Base-by-base conservation (phyloP, 2,113 vertebrate genomes). In the Burhinus oedicnemus region DNA sequence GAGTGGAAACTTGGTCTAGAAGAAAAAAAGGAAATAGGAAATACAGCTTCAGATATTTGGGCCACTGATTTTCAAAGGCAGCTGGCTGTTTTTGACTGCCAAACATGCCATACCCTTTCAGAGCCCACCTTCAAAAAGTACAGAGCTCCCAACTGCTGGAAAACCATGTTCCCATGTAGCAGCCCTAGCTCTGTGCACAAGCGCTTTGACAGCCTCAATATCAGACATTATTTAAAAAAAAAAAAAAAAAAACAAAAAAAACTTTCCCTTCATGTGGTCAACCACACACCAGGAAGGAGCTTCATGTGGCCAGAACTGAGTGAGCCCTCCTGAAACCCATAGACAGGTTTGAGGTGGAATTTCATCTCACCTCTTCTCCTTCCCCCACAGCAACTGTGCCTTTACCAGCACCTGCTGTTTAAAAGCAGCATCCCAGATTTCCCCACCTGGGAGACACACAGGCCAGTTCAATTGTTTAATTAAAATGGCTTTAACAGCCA, bases 321-420 rank as follows among this genome's bases (percentile, higher is more conserved):
- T 2, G 5, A 86, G 19, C 10, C 17, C 16, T 38, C 17, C 42
- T 19, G 42, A 84, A 78, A 9, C 9, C 9, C 72, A 47, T 5
- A 11, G 1, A 3, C 8, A 54, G 7, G 7, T n/a, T 11, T 42
- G 25, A 34, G 25, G 6, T 7, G 12, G 1, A 1, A 20, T 20
- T 45, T 47, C 4, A 62, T 14, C 29, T 30, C 29, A 12, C 6
- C 34, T 17, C 17, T 60, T 34, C 11, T 32, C 30, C 8, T 45
- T 52, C 18, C 49, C 8, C 29, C 57, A 6, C 32, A 81, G 8
- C 16, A 71, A 93, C 19, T 1, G 0, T 1, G 0, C 29, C 17
- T 40, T n/a, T 68, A 2, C 13, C 20, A 54, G 51, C 74, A 87
- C 45, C 45, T 74, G 68, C 76, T 77, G 8, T n/a, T 84, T 61